Percentiles rank a stretch among this genome's conserved stretches.
phyloP scores from a whole-genome alignment of 1,140 invertebrate genomes.

The Drosophila virilis region DNA sequence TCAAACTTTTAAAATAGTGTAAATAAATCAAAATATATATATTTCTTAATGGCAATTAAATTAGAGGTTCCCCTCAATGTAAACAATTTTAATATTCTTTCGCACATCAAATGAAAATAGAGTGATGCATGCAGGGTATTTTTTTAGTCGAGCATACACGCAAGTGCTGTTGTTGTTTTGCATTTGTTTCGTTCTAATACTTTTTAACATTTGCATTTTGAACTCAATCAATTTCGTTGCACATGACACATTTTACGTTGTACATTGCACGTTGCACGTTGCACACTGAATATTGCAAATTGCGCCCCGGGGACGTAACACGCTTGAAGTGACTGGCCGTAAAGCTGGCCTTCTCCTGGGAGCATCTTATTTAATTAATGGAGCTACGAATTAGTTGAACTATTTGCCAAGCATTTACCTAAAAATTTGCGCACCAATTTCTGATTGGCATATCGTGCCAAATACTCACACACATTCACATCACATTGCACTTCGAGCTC shows the following conservation, averaged over 20 bases:
- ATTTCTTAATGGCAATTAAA: too few relatives aligned
- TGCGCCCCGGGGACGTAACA: not conserved
- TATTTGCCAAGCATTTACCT: constrained; percentile 22
- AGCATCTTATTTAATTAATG: constrained; percentile 38
- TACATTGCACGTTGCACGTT: not conserved
- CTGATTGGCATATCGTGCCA: constrained; percentile 16
- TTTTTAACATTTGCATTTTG: constrained; percentile 35
- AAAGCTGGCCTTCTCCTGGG: not conserved
- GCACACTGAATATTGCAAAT: not conserved
- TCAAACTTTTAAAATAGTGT: too few relatives aligned
- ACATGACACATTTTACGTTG: not conserved
- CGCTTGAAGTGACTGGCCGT: not conserved
- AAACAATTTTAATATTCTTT: too few relatives aligned
- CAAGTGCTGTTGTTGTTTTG: not conserved
- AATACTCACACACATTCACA: not conserved
- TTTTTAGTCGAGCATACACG: not conserved
- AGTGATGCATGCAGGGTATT: not conserved
- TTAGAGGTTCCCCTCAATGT: too few relatives aligned
- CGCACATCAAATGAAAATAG: too few relatives aligned
- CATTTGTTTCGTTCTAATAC: constrained; percentile 19
- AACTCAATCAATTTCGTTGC: constrained; percentile 23
- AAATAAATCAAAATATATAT: too few relatives aligned
- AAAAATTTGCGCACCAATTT: constrained; percentile 1
- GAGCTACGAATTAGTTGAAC: constrained; percentile 18
- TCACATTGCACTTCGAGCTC: constrained; percentile 20